Percentiles rank a stretch among this genome's conserved stretches.
phyloP scores from a whole-genome alignment of 2,113 vertebrate species.

The Stigmatopora nigra region DNA sequence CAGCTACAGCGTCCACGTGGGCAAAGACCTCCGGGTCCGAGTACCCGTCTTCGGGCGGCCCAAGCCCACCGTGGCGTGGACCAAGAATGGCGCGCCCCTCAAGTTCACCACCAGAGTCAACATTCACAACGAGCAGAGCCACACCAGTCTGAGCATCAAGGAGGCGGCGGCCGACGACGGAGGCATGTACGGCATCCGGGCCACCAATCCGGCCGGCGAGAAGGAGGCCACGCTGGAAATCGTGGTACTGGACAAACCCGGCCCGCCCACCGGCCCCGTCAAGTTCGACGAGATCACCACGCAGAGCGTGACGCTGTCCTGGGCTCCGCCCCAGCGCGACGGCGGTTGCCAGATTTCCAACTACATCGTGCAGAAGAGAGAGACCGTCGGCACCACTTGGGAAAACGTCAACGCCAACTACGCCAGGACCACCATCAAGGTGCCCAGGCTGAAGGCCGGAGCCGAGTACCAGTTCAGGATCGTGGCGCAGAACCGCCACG shows the following conservation, averaged over 20 bases:
- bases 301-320: slow-evolving; percentile 88
- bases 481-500: slow-evolving; percentile 94
- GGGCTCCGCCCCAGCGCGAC: slow-evolving; percentile 84
- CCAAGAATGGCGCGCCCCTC: slow-evolving; percentile 81
- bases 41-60: slow-evolving; percentile 89
- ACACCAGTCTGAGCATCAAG: slow-evolving; percentile 84
- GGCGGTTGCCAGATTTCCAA: slow-evolving; percentile 95
- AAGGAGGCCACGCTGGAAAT: slow-evolving; percentile 86
- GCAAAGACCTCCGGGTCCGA: slow-evolving; percentile 86
- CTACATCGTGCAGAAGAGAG: slow-evolving; percentile 94
- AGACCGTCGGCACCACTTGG: slow-evolving; percentile 86
- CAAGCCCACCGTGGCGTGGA: slow-evolving; percentile 85
- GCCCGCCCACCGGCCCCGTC: slow-evolving; percentile 88
- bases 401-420: slow-evolving; percentile 84
- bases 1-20: slow-evolving; percentile 86
- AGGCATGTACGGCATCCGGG: slow-evolving; percentile 85
- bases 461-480: slow-evolving; percentile 97
- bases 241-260: slow-evolving; percentile 91
- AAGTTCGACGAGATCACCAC: slow-evolving; percentile 91
- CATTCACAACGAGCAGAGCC: slow-evolving; percentile 71
- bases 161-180: slow-evolving; percentile 86
- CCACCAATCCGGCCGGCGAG: slow-evolving; percentile 81
- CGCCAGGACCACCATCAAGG: slow-evolving; percentile 87
- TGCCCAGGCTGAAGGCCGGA: slow-evolving; percentile 87
- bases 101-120: slow-evolving; percentile 92